Evolutionary conservation across 2,797 vertebrate species (phyloP).

Genomic region (Xenentodon cancila): DNA sequence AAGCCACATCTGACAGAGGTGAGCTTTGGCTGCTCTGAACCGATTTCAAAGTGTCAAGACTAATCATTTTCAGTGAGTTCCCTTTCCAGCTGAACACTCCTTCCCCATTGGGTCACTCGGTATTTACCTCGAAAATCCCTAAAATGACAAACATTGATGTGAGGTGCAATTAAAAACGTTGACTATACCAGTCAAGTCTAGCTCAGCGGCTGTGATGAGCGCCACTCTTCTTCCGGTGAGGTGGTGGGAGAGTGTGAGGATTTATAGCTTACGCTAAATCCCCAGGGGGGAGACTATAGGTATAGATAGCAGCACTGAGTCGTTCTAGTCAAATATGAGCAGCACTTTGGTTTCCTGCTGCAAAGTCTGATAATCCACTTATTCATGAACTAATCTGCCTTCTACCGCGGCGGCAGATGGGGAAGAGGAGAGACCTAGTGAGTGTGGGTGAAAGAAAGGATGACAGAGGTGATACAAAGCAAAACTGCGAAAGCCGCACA

Average conservation of each 20-base stretch:
- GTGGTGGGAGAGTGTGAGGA: slow-evolving; percentile 75
- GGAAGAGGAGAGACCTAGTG: slow-evolving; percentile 61
- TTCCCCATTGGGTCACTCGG: slow-evolving; percentile 16
- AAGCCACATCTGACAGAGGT: background rate
- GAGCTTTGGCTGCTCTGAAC: too few species aligned
- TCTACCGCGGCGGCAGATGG: slow-evolving; percentile 79
- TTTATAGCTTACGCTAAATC: slow-evolving; percentile 84
- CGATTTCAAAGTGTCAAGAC: too few species aligned
- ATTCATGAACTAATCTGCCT: slow-evolving; percentile 87
- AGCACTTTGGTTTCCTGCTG: slow-evolving; percentile 85
- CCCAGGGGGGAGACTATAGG: slow-evolving; percentile 82
- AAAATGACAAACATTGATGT: slow-evolving; percentile 61
- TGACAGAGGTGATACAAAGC: slow-evolving; percentile 47
- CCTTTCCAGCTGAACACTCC: background rate
- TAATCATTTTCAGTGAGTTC: background rate
- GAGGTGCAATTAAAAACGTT: slow-evolving; percentile 64
- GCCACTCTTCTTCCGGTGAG: slow-evolving; percentile 52
- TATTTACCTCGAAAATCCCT: slow-evolving; percentile 47
- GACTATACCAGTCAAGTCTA: slow-evolving; percentile 52
- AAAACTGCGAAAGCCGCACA: slow-evolving; percentile 50
- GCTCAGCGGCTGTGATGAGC: slow-evolving; percentile 58
- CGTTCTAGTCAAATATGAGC: slow-evolving; percentile 84
- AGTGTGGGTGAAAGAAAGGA: slow-evolving; percentile 68
- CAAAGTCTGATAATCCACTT: slow-evolving; percentile 88
- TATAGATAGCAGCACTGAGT: slow-evolving; percentile 81